Evolutionary conservation across 2,888 invertebrate species (phyloP), one percentile per base, ranked within the genome.

Genomic region (Phragmatobia fuliginosa): DNA sequence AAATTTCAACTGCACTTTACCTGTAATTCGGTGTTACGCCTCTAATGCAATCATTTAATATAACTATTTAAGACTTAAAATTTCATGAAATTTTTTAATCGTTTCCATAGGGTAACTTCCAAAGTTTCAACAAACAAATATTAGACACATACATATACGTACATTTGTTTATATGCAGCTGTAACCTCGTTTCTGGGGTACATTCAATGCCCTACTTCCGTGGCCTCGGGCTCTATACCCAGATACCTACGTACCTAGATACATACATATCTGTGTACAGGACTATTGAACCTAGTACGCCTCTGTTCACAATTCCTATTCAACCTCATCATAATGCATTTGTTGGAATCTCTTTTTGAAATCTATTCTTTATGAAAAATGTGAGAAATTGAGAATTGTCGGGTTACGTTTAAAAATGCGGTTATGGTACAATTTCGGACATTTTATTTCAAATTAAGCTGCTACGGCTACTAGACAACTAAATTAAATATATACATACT

Each of bases 171-270:
- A 62, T 68, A 70, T 81, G 73, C 75, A 85, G 83, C 78, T 85
- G 83, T 87, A 90, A 87, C 88, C 89, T 79, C 83, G 77, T 89
- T 88, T 67, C 76, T 70, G 71, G 83, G 80, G 86, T 87, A 85
- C 85, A 86, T 87, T 85, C 83, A 80, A 81, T 87, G 92, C 83
- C 91, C 92, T 85, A 92, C 86, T 89, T 92, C 77, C 85, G 75
- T 83, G 88, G 83, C 90, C 91, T 85, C 87, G 86, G 67, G 73
- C 75, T 87, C 86, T 87, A 88, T 88, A 87, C 85, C 86, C 85
- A 88, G 76, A 69, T 73, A 84, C 78, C 75, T 74, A 80, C 71
- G 66, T 75, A 78, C 67, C 69, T 66, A 62, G 33, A 45, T 31
- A 21, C 36, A 45, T 31, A 21, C 36, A 38, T 38, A 31, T 61